Evolutionary conservation across 2,888 invertebrate species (phyloP), one percentile per base, ranked within the genome.

Genomic region (Chloroclysta siterata): DNA sequence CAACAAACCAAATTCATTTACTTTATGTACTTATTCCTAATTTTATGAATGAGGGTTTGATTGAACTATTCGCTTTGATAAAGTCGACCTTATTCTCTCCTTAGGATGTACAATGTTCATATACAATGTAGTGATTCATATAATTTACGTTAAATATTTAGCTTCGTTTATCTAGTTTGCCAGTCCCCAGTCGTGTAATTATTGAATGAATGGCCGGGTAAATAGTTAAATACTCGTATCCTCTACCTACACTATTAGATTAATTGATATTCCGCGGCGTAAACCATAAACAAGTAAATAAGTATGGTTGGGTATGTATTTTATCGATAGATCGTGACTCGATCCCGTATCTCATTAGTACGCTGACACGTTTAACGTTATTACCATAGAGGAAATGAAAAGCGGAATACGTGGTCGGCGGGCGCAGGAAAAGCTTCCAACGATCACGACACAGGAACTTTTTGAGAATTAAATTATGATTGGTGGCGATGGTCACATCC

Each of bases 381-480:
- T 86, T 83, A 85, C 79, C 84, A 83, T 83, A 83, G 78, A 88
- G 90, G 88, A 89, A 88, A 84, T 84, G 80, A 78, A 80, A 79
- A 81, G 79, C 82, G 72, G 62, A 78, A 73, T 78, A 76, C 75
- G 70, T 69, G 72, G 73, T 71, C 72, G 74, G 77, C 76, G 17
- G 36, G 11, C 36, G 81, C 84, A 86, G 88, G 88, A 88, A 87
- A 87, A 87, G 84, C 80, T 72, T 65, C 66, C 68, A 68, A 65
- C 67, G 71, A 69, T 79, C 82, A 81, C 79, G 87, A 82, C 86
- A 82, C 85, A 84, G 85, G 85, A 86, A 85, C 87, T 85, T 87
- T 87, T 88, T 81, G 85, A 87, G 78, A 88, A 88, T 88, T 78
- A 39, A 84, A 84, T 39, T 39, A 85, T 82, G 78, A 81, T 83